phyloP scores from a whole-genome alignment of 2,113 vertebrate species.

The Corythoichthys haematopterus region DNA sequence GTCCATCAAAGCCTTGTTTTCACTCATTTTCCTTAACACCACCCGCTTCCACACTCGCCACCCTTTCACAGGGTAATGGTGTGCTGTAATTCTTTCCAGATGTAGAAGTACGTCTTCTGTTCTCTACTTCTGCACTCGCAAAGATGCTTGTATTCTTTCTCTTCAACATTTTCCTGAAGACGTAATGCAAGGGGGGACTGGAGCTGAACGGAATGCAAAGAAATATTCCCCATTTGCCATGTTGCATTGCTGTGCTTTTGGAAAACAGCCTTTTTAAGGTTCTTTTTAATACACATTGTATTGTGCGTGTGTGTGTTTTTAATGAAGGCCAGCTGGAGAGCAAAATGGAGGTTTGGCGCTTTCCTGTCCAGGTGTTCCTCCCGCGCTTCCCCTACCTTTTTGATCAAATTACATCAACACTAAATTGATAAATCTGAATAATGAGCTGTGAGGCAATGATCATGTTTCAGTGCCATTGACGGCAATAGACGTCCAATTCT shows the following conservation, averaged over 20 bases:
- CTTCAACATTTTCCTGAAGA: slow-evolving; percentile 30
- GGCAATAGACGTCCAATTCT: too few relatives aligned
- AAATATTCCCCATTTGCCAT: slow-evolving; percentile 35
- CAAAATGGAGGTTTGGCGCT: slow-evolving; percentile 14
- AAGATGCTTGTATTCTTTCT: slow-evolving; percentile 24
- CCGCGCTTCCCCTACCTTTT: slow-evolving; percentile 9
- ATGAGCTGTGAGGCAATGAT: too few relatives aligned
- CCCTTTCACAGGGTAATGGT: slow-evolving; percentile 44
- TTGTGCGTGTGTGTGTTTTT: not conserved
- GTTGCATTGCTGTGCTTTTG: slow-evolving; percentile 21
- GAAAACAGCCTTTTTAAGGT: not conserved
- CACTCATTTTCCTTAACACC: slow-evolving; percentile 21
- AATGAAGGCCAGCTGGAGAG: slow-evolving; percentile 59
- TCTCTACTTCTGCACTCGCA: slow-evolving; percentile 31
- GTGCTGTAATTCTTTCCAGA: slow-evolving; percentile 69
- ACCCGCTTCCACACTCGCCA: slow-evolving; percentile 27
- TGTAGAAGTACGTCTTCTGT: slow-evolving; percentile 50
- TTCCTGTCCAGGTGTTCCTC: slow-evolving; percentile 40
- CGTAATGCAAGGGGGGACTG: slow-evolving; percentile 32
- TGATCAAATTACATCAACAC: not conserved
- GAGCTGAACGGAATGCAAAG: slow-evolving; percentile 32
- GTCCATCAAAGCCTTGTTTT: slow-evolving; percentile 52
- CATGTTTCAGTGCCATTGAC: too few relatives aligned
- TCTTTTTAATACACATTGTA: not conserved
- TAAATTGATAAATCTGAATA: not conserved